Base-by-base conservation (phyloP, 2,888 invertebrate species). In the Neocrepidodera transversa region DNA sequence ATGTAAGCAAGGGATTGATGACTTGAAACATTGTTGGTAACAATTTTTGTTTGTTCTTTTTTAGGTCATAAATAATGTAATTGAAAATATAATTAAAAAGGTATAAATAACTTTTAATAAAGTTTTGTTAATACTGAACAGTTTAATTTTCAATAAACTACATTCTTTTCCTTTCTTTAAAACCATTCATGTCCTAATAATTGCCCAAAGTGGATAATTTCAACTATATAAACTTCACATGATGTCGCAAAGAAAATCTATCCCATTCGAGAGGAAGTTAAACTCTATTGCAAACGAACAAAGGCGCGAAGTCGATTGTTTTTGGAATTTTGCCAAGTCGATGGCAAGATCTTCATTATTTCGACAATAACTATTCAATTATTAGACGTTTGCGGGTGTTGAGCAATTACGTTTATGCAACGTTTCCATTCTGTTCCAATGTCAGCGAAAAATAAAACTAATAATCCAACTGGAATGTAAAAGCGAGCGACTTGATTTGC, bases 361-460 rank as follows among this genome's bases (percentile, higher is more conserved):
- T 67, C 64, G 65, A 64, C 67, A 67, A 68, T 69, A 69, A 70
- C 68, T 68, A 68, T 71, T 68, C 69, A 67, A 71, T 71, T 70
- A 69, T 69, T 66, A 65, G 67, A 63, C 60, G 54, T 61, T 65
- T 64, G 68, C 59, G 62, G 62, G 60, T 64, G 68, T 64, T 59
- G 58, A 58, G 62, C 60, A 62, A 64, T 64, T 64, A 64, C 58
- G 58, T 36, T 38, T 51, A 49, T 62, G 58, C 50, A 49, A 45
- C 58, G 58, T 62, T 55, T 54, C 48, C 62, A 55, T 54, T 55
- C 50, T 50, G 57, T 23, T 50, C 26, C 35, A 36, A 14, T 58
- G 62, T 58, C 58, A 53, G 62, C 58, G 43, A 53, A 54, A 38
- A 58, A 55, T 49, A 53, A 55, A 55, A 62, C 42, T 36, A 14